These are phyloP conservation scores for Synanceia verrucosa DNA, from an alignment of 2,797 vertebrate genomes.

Conservation along the genomic window DNA sequence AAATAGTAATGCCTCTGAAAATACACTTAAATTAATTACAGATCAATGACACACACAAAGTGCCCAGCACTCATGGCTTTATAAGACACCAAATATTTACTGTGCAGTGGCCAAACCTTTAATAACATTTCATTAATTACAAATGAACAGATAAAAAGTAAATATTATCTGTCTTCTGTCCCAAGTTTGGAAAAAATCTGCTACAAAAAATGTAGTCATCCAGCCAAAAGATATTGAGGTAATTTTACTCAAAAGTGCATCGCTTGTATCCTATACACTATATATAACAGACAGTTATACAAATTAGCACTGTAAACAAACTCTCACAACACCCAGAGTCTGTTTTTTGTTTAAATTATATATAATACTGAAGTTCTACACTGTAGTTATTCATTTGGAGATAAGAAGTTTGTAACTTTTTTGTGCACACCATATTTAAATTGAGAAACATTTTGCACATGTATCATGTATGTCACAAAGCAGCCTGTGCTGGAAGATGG, in stretches of 20 bases:
- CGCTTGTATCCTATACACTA: too few species aligned
- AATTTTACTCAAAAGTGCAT: not conserved
- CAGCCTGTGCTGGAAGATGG: not conserved
- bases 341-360: too few species aligned
- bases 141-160: not conserved
- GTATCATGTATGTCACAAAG: not conserved
- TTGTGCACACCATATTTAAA: too few species aligned
- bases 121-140: not conserved
- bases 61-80: too few species aligned
- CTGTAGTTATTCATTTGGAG: too few species aligned
- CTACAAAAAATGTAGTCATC: not conserved
- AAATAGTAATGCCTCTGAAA: not conserved
- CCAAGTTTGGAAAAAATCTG: not conserved
- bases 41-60: not conserved
- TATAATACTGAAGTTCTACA: too few species aligned
- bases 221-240: not conserved
- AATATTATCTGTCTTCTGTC: not conserved
- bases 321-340: not conserved
- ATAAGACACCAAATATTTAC: not conserved
- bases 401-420: too few species aligned
- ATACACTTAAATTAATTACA: not conserved
- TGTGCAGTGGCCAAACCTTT: not conserved
- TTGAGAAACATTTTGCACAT: not conserved
- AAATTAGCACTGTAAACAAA: too few species aligned
- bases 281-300: too few species aligned